Evolutionary conservation across 2,113 vertebrate species (phyloP), one percentile per base, ranked within the genome.

Genomic region (Siniperca chuatsi): DNA sequence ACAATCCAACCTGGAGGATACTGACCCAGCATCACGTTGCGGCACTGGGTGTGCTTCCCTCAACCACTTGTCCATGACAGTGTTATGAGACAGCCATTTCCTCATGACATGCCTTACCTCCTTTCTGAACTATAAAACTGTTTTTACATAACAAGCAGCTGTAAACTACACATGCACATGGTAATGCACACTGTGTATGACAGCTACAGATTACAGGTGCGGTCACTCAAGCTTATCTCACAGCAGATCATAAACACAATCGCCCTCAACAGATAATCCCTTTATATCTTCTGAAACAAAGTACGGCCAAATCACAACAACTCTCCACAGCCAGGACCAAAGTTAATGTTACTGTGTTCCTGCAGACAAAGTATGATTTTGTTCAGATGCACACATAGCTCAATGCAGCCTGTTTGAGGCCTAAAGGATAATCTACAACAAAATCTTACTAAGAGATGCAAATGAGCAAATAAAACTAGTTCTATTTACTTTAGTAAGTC

Each of bases 241-340:
- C n/a, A 35, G 66, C 55, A 23, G 70, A 84, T 89, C 29, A 69
- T 79, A 81, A 84, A 85, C 54, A 62, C 81, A 82, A 91, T 78
- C 61, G 0, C 25, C 46, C 74, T 6, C 25, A 52, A 15, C 4
- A 35, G 70, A 82, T 85, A 79, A 89, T 83, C 82, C 35, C 33
- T 15, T 81, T 20, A 23, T 33, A 77, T 57, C 65, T 60, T 76
- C 42, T 50, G 16, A 70, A 70, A 64, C 35, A 78, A 33, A 73
- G 44, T 54, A 23, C 64, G 42, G 58, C 18, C n/a, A 48, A 84
- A 76, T 74, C 66, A 72, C 13, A 65, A 50, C 35, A 75, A 50
- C 61, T 62, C 65, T 58, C 12, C 12, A 29, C 54, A 83, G 29
- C 37, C 18, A 29, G 23, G 8, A 12, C 61, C 16, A 12, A 21